phyloP scores from a whole-genome alignment of 2,113 vertebrate species.

The Oreochromis aureus region DNA sequence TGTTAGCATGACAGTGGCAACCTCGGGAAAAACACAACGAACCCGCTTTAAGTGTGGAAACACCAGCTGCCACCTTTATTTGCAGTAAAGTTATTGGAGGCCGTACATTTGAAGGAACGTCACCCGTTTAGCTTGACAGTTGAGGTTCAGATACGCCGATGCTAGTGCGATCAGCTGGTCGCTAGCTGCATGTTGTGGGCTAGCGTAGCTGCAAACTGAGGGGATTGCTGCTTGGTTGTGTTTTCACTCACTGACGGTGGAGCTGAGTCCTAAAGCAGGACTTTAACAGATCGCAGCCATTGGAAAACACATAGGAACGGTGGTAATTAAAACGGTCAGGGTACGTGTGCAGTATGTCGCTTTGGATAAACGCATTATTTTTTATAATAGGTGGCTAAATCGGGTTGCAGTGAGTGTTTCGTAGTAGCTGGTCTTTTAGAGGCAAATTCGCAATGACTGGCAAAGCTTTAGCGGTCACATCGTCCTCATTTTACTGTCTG shows the following conservation, averaged over 20 bases:
- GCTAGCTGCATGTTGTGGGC: neutral
- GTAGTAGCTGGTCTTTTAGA: neutral
- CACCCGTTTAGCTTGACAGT: conserved; percentile 27
- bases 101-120: neutral
- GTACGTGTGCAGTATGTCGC: neutral
- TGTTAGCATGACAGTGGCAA: neutral
- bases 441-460: neutral
- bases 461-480: neutral
- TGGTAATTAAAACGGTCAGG: no score
- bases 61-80: neutral
- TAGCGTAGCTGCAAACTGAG: neutral
- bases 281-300: neutral
- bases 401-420: neutral
- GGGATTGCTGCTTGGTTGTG: neutral
- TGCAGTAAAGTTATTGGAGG: neutral
- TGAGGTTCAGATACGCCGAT: conserved; percentile 1
- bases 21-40: no score
- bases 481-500: neutral
- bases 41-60: neutral
- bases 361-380: neutral
- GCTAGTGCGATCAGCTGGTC: conserved; percentile 39
- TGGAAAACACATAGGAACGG: neutral
- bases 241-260: neutral
- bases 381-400: neutral
- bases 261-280: neutral